A percentile compares a stretch with the other conserved stretches of the same genome.
phyloP scores from a whole-genome alignment of 30 jellyfish, hydroid and myxozoan genomes.

The Morbakka virulenta region DNA sequence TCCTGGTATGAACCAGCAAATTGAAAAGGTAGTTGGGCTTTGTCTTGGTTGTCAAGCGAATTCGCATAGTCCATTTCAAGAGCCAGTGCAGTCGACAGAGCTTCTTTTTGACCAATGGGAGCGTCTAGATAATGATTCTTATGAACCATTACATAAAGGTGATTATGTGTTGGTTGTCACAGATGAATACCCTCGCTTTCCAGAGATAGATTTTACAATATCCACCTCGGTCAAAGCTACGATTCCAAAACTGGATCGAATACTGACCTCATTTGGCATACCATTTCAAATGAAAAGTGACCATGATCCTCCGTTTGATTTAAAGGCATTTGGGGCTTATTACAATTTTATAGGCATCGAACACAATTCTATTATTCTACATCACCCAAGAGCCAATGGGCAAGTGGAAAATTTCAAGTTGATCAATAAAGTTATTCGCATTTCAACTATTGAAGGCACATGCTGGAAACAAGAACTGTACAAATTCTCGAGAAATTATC shows the following conservation, averaged over 20 bases:
- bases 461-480: background rate
- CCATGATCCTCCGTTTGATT: background rate
- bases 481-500: background rate
- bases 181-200: background rate
- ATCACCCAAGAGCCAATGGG: background rate
- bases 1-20: background rate
- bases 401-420: background rate
- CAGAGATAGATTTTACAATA: background rate
- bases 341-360: background rate
- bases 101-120: background rate
- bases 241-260: background rate
- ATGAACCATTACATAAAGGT: background rate
- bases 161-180: background rate
- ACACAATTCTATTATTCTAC: background rate
- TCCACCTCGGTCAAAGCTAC: background rate
- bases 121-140: background rate
- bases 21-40: background rate
- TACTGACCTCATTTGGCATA: background rate
- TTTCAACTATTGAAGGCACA: background rate
- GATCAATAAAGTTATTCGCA: background rate
- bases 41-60: background rate
- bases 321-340: background rate
- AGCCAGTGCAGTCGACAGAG: background rate
- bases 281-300: background rate
- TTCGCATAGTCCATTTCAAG: background rate